Base-by-base conservation (phyloP, 2,888 invertebrate species). In the Leucophenga montana region DNA sequence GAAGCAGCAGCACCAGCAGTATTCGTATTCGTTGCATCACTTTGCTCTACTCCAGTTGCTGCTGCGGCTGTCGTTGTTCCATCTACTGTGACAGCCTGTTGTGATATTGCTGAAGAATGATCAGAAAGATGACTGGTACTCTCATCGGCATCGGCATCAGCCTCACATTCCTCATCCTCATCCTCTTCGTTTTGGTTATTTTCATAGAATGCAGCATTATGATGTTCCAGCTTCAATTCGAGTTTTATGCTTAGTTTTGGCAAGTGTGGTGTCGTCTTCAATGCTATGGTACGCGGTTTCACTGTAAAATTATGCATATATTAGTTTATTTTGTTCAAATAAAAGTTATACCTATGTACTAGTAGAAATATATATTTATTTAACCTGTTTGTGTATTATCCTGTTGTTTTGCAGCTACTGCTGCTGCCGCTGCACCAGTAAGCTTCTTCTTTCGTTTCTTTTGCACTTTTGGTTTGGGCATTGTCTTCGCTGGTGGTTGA, bases 221-320 rank as follows among this genome's bases (percentile, higher is more conserved):
- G 87, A 76, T 86, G 87, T 72, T 88, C 88, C 6, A 85, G 85
- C 74, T 88, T 88, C 67, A 88, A 79, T 80, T 89, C 88, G 68
- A 87, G 73, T 77, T 88, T 88, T 56, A 88, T 85, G 71, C 87
- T 87, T 50, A 88, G 75, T 71, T 87, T 86, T 31, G 86, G 87
- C 74, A 86, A 78, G 71, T 86, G 86, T 20, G 87, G 87, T 62
- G 82, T 87, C 18, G 87, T 86, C 76, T 86, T 86, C 66, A 86
- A 75, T 50, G 86, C 86, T 71, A 87, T 87, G 16, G 87, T 87
- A 54, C 86, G 86, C 18, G 80, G 77, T 77, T 86, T 86, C 13
- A 84, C 86, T 82, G 53, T 14, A 70, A 70, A 20, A 53, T 11
- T 18, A 27, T 3, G 27, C 4, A 3, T 27, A 3, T 27, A 27